These are phyloP conservation scores for Malthinus seriepunctatus DNA, from an alignment of 2,888 invertebrate genomes.

Conservation along the genomic window DNA sequence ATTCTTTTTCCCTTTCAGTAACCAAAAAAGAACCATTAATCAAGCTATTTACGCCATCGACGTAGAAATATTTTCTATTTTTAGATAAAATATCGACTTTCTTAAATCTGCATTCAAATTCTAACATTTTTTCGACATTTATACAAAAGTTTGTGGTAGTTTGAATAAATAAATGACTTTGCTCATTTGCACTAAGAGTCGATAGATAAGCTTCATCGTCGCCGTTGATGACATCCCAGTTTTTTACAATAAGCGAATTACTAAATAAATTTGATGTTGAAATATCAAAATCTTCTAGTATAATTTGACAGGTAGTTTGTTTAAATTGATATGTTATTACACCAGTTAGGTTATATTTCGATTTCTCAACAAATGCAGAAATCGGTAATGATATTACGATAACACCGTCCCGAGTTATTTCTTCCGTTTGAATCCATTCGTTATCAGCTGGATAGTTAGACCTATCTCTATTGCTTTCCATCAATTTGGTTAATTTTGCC, in stretches of 20 bases:
- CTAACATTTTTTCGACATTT: slow-evolving; percentile 39
- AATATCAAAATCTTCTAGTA: slow-evolving; percentile 23
- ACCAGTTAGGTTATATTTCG: slow-evolving; percentile 11
- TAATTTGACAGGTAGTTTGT: slow-evolving; percentile 10
- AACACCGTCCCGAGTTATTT: slow-evolving; percentile 11
- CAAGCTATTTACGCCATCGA: slow-evolving; percentile 33
- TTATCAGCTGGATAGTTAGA: background rate
- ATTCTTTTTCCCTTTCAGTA: slow-evolving; percentile 13
- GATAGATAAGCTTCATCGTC: slow-evolving; percentile 36
- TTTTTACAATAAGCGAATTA: slow-evolving; percentile 15
- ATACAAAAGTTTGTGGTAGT: slow-evolving; percentile 33
- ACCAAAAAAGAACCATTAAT: slow-evolving; percentile 39
- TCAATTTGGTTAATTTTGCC: background rate
- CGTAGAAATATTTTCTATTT: slow-evolving; percentile 35
- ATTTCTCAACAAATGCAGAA: slow-evolving; percentile 16
- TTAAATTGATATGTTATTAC: slow-evolving; percentile 16
- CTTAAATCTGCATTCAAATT: slow-evolving; percentile 41
- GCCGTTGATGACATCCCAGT: slow-evolving; percentile 29
- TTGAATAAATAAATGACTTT: slow-evolving; percentile 36
- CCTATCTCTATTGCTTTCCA: slow-evolving; percentile 1
- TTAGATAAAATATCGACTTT: slow-evolving; percentile 31
- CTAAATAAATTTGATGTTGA: slow-evolving; percentile 16
- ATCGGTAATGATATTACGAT: slow-evolving; percentile 27
- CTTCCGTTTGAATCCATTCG: slow-evolving; percentile 20
- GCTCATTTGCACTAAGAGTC: slow-evolving; percentile 29